Evolutionary conservation across 2,113 vertebrate species (phyloP), one percentile per base, ranked within the genome.

Genomic region (Brachyhypopomus occidentalis): DNA sequence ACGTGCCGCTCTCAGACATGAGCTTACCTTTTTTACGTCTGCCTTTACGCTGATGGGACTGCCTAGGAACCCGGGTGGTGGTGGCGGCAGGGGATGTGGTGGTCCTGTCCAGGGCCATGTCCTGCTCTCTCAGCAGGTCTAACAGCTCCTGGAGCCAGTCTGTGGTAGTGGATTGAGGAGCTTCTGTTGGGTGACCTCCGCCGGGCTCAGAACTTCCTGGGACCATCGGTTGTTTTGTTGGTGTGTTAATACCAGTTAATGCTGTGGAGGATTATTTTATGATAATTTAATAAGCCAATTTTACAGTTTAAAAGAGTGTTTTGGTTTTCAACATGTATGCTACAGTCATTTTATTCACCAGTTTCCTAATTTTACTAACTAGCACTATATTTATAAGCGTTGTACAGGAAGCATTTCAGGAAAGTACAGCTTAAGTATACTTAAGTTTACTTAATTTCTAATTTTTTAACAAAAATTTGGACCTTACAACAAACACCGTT

Each of bases 91-190:
- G 86, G 83, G 3, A 17, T 38, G 8, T 83, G 20, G 17, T 87
- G 84, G 41, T 84, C 79, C 23, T 3, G 5, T 8, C 75, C 7
- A 19, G 2, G 59, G 76, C 1, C 45, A 60, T 16, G 4, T 45
- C 0, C 8, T 27, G 25, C 11, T 85, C 83, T n/a, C 75, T 84
- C 0, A 92, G 81, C 0, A 74, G 66, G 59, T 91, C 87, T 0
- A 91, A 66, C 20, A 89, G 83, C 59, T 91, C 89, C 36, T 89
- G 87, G 8, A 87, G 79, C 94, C 94, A 92, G 74, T 89, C 89
- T 36, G 86, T 78, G 0, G 89, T 84, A 0, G 84, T 69, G 0
- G 0, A 0, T 0, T 0, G 79, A 0, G 84, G 81, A 0, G 83
- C 23, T 0, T 87, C 89, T 5, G 86, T 89, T 27, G 84, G 77